A percentile compares a stretch with the other conserved stretches of the same genome.
Evolutionary conservation across 2,797 vertebrate species (phyloP).

Genomic region (Antrozous pallidus): DNA sequence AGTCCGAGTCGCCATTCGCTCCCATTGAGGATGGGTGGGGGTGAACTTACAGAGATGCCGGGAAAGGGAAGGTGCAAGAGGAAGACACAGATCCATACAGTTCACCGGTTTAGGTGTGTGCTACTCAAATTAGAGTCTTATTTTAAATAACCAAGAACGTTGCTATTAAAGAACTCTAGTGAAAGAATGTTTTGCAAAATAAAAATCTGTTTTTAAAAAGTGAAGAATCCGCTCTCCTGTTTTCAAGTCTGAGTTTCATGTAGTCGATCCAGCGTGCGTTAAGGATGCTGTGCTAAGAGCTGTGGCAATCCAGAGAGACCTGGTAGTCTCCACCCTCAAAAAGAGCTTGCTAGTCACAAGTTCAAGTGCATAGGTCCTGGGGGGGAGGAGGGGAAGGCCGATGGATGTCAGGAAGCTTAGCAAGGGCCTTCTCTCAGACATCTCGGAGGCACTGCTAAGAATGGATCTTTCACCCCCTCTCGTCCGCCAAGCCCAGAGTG

Average conservation of each 20-base stretch:
- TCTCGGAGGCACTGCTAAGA: not conserved
- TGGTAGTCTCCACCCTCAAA: not conserved
- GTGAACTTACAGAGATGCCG: not conserved
- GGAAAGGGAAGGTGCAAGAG: rapidly evolving
- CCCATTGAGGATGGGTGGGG: too few relatives aligned
- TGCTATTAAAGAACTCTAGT: not conserved
- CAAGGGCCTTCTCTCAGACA: not conserved
- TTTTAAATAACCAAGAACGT: not conserved
- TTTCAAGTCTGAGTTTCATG: not conserved
- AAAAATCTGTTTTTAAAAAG: not conserved
- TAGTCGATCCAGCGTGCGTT: rapidly evolving
- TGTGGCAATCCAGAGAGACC: not conserved
- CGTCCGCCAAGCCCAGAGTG: rapidly evolving
- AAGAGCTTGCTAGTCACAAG: not conserved
- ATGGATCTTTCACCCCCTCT: too few relatives aligned
- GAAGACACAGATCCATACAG: rapidly evolving
- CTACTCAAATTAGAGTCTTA: not conserved
- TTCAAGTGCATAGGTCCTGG: not conserved
- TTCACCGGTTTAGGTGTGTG: not conserved
- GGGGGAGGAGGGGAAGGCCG: not conserved
- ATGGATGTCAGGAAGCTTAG: not conserved
- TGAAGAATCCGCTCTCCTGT: not conserved
- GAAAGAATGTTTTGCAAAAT: not conserved
- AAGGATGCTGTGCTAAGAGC: not conserved
- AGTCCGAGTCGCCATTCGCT: not conserved